Base-by-base conservation (phyloP, 2,888 invertebrate genomes). In the Phortica okadai region DNA sequence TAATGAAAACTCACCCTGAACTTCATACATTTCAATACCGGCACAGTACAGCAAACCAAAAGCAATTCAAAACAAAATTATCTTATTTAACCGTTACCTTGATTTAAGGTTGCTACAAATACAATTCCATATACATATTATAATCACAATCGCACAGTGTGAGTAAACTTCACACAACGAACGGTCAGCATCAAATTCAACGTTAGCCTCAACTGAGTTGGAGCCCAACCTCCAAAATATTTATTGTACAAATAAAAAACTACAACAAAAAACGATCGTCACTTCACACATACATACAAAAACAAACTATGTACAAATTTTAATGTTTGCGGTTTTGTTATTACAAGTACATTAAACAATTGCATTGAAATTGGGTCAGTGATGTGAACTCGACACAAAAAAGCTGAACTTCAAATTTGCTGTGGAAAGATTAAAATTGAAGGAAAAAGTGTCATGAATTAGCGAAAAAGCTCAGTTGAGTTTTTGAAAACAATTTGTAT, bases 161-260 rank as follows among this genome's bases (percentile, higher is more conserved):
- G 45, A 45, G 45, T 10, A 45, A 45, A 45, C 45, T 45, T 45
- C 10, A 10, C 6, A 10, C 45, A 21, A 21, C 21, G 21, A 21
- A 21, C 10, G 45, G 45, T 45, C 45, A 45, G 45, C 45, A 58
- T n/a, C 73, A 72, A 16, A 56, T 14, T 16, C n/a, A 45, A 62
- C 2, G 16, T 64, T 50, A 41, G 50, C 14, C 54, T 21, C 25
- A 10, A 44, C 16, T 67, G 33, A 59, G 59, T 59, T 21, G 58
- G 21, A 59, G 83, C 80, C 76, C 86, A 81, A 79, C 85, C 86
- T 85, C 85, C 82, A 86, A 85, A 85, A 84, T 86, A 85, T 87
- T 86, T 85, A 85, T 87, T 83, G 80, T 80, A 78, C 82, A 8
- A 59, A 59, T 59, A 59, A 6, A 6, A 45, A 45, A 45, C 45